Evolutionary conservation across 2,888 invertebrate species (phyloP).

Genomic region (Eucera pruinosa): DNA sequence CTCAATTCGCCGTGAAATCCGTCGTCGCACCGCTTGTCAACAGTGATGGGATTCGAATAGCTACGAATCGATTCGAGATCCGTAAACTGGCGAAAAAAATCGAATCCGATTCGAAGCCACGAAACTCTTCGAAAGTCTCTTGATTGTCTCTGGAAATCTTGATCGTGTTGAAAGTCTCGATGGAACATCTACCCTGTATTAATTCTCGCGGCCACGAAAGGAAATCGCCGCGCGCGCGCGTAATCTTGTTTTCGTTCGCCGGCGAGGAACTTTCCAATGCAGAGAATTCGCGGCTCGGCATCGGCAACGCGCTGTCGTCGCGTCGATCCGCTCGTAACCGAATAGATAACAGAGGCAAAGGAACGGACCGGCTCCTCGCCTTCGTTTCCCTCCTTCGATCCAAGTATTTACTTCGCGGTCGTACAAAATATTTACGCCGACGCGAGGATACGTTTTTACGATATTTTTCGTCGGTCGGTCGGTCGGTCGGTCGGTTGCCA

Average conservation of each 20-base stretch:
- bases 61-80: too few species aligned
- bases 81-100: too few species aligned
- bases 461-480: constrained; percentile 21
- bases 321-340: constrained; percentile 22
- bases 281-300: not conserved
- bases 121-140: too few species aligned
- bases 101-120: too few species aligned
- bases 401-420: constrained; percentile 19
- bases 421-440: constrained; percentile 46
- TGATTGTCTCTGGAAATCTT: too few species aligned
- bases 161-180: too few species aligned
- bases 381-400: constrained; percentile 12
- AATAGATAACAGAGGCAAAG: constrained; percentile 4
- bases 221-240: not conserved
- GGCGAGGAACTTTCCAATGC: constrained; percentile 37
- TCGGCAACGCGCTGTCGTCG: not conserved
- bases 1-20: too few species aligned
- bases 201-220: not conserved
- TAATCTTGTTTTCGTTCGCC: constrained; percentile 47
- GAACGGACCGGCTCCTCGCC: not conserved
- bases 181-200: constrained; percentile 9
- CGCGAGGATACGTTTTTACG: constrained; percentile 11
- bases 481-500: too few species aligned
- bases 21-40: too few species aligned
- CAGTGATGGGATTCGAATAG: too few species aligned